Base-by-base conservation (phyloP, 1,140 invertebrate species). In the Leptopilina boulardi region DNA sequence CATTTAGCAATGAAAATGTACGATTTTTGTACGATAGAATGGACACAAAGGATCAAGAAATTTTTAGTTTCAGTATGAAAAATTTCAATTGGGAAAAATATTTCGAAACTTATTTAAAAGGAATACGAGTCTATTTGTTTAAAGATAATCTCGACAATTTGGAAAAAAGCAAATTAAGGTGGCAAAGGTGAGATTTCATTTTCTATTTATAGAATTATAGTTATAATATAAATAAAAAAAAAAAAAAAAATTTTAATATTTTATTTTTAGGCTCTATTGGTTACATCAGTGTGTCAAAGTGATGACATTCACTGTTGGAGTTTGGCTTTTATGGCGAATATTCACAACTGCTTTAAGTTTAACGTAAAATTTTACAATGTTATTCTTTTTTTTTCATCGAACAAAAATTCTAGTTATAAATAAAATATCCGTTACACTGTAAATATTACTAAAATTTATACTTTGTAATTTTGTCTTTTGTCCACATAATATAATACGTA, bases 121-220 rank as follows among this genome's bases (percentile, higher is more conserved):
- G 95, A 10, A 89, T 94, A 18, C 88, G 95, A 56, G 87, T 93
- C 34, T 96, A 94, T 85, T 84, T 97, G 34, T 90, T 96, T 54
- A 95, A 96, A 80, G 96, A 97, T 83, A 92, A 93, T 76, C 84
- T 94, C 18, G 92, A 92, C 15, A 95, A 93, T 1, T 83, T 96
- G 44, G 91, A 93, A 41, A 87, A 90, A 21, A 94, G 94, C 23
- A 90, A 90, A 76, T 91, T 86, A 5, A 92, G 91, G 86, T 92
- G 91, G 91, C 93, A 88, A 83, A 93, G 92, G 94, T 94, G 85
- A 85, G 76, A 71, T 3, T 44, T n/a, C n/a, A 42, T 11, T 73
- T 18, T 23, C 71, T 47, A 15, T 44, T 75, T 70, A 70, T 5
- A 30, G 13, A 23, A 9, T 71, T 74, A 51, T 23, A 15, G 4